Percentiles rank a stretch among this genome's conserved stretches.
Conservation (phyloP, 1,140 invertebrate genomes). For the Polypedilum pembai region DNA sequence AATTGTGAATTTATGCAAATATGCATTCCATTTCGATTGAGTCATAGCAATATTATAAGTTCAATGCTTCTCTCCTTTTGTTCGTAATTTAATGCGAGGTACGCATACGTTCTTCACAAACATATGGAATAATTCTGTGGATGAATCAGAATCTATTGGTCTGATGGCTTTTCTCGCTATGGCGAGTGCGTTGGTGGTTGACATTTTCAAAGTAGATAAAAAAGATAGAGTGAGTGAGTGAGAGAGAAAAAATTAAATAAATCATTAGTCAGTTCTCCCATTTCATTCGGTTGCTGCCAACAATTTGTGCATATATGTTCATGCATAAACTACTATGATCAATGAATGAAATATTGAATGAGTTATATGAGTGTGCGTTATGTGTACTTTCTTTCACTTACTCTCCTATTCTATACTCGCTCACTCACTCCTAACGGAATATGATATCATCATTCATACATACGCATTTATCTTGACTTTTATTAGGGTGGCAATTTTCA, state of each 20-base stretch:
- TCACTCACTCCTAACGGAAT: neutral
- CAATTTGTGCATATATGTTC: no score
- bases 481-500: no score
- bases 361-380: neutral
- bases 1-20: conserved; percentile 19
- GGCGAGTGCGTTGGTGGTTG: neutral
- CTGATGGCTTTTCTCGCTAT: neutral
- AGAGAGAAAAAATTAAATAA: no score
- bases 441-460: neutral
- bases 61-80: neutral
- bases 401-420: no score
- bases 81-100: neutral
- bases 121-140: neutral
- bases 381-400: no score
- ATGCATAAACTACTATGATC: neutral
- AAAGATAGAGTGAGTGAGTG: no score
- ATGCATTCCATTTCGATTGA: conserved; percentile 3
- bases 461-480: neutral
- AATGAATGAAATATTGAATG: conserved; percentile 7
- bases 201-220: neutral
- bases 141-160: neutral
- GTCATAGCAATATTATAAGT: conserved; percentile 10
- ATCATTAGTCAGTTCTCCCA: no score
- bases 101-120: neutral
- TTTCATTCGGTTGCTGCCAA: no score